These are phyloP conservation scores for Pogoniulus pusillus DNA, from an alignment of 2,797 vertebrate genomes.

Conservation along the genomic window DNA sequence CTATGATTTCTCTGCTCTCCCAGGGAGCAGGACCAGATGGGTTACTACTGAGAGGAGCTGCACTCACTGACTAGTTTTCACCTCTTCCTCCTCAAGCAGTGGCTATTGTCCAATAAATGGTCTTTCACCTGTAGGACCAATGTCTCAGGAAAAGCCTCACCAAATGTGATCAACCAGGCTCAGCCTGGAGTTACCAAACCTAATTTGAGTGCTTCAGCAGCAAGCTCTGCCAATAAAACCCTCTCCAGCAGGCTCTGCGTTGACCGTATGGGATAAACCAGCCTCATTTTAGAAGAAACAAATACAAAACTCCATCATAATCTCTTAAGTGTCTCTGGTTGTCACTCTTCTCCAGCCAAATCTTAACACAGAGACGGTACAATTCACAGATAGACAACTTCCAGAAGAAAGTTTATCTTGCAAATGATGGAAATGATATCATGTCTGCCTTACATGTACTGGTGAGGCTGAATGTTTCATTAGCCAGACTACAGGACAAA, in stretches of 20 bases:
- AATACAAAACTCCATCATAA: not conserved
- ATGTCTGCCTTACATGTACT: not conserved
- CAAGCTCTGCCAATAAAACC: not conserved
- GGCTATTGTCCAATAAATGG: accelerated
- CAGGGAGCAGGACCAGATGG: not conserved
- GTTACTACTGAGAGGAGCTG: not conserved
- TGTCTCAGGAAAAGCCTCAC: accelerated
- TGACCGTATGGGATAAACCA: not conserved
- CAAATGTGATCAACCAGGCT: not conserved
- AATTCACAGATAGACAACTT: not conserved
- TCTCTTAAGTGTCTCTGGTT: not conserved
- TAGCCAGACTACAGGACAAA: not conserved
- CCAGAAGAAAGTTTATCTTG: not conserved
- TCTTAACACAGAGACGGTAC: not conserved
- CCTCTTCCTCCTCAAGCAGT: not conserved
- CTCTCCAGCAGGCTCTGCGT: accelerated
- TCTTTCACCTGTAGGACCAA: not conserved
- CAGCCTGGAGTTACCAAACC: not conserved
- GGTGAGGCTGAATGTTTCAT: not conserved
- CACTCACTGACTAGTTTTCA: not conserved
- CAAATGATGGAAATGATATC: not conserved
- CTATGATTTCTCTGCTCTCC: not conserved
- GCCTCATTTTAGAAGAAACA: not conserved
- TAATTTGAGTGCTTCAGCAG: not conserved
- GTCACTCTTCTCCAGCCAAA: not conserved